Evolutionary conservation across 2,888 invertebrate species (phyloP), one percentile per base, ranked within the genome.

Genomic region (Romanomermis culicivorax): DNA sequence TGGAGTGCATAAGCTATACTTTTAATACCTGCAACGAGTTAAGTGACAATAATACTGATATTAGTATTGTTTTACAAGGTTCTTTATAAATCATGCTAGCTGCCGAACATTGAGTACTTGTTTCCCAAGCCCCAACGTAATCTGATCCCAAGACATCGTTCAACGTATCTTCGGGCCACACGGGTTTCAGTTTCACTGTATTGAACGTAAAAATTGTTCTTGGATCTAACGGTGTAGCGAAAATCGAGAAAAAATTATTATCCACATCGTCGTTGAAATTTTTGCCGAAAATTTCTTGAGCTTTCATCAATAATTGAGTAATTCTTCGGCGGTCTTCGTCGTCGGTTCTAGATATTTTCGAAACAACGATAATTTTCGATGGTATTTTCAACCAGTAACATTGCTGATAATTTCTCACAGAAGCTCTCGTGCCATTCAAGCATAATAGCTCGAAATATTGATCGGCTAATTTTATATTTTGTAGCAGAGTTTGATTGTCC

Each of bases 301-400:
- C 50, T 7, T 49, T 23, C 27, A 49, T 49, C 26, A 49, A 49
- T 11, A 27, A 4, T 29, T 49, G 50, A 4, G 50, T 49, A 4
- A 25, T 17, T 49, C 20, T 25, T 27, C 50, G 7, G 25, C 29
- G 50, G 14, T 49, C 50, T 25, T 49, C 50, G 25, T 45, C 47
- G 7, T 23, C 47, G 11, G 17, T 36, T 36, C 36, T 36, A 17
- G 36, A 36, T 36, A 36, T n/a, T n/a, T 27, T 49, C 11, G 50
- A 49, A 27, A 49, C 29, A 23, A 49, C 50, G 29, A 29, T 23
- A 14, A 49, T 11, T 20, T 49, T 49, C 4, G 50, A 11, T 3
- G 50, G 50, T 27, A 49, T 49, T 29, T 49, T 49, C 50, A 49
- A 20, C 50, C 50, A 49, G 50, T 49, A 29, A 20, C 50, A 49